Evolutionary conservation across 2,888 invertebrate species (phyloP), one percentile per base, ranked within the genome.

Genomic region (Ochropacha duplaris): DNA sequence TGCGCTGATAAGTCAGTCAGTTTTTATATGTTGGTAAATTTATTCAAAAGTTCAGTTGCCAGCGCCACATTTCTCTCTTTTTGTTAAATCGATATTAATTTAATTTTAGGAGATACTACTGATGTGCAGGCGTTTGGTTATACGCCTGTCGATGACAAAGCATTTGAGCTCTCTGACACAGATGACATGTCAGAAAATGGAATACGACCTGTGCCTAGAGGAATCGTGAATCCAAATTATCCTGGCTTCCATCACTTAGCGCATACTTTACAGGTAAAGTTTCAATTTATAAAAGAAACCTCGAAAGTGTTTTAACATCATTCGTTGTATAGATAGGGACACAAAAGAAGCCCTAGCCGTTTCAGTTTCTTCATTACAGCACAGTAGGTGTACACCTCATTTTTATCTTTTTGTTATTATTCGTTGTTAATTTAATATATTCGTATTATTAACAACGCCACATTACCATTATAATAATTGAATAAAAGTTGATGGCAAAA

Each of bases 191-290:
- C 90, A 65, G 89, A 89, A 62, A 90, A 88, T 74, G 83, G 76
- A 31, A 31, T 31, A 31, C 31, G 31, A 59, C 75, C 78, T 63
- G 90, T 93, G 76, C 94, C 94, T 57, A 93, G 95, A 70, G 96
- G 96, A 67, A 96, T 96, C 71, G 95, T 96, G 74, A 97, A 97
- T 90, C 96, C 96, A 55, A 97, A 97, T 87, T 97, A 97, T 88
- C 96, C 96, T 22, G 96, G 97, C 58, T 97, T 97, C 85, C 96
- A 97, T 81, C 96, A 96, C 84, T 93, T 96, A 74, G 96, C 96
- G 19, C 95, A 96, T 76, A 95, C 95, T 61, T 90, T 96, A 68
- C 94, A 93, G 90, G 93, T 93, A 84, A 78, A 64, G 65, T 65
- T 70, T 59, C 55, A 57, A 61, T 74, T 64, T 62, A 54, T 60